Base-by-base conservation (phyloP, 1,140 invertebrate genomes). In the Laupala kohalensis region DNA sequence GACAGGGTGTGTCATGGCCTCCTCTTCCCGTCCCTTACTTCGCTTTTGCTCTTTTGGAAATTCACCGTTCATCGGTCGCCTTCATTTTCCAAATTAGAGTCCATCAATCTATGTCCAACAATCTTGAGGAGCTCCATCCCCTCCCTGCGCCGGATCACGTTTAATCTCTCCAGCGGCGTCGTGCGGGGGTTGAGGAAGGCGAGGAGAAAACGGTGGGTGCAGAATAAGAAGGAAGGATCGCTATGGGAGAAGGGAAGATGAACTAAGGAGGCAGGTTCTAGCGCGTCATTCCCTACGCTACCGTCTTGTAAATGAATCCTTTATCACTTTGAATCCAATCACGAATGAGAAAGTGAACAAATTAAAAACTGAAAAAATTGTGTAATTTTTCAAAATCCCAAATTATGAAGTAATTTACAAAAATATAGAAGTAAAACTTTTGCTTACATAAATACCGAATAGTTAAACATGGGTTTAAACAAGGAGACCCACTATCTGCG, bases 101-200 rank as follows among this genome's bases (percentile, higher is more conserved):
- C 71, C 71, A 72, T 72, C 71, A 72, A 72, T 72, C 71, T 72
- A 72, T 29, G 71, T 72, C 71, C 71, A 65, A 25, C 70, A 30
- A 68, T 68, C 67, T 23, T 68, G 29, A 68, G 27, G 29, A 24
- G 28, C 27, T n/a, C 27, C 69, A 5, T 24, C 5, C 24, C 30
- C 29, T 12, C 69, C 28, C 4, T 29, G 15, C 53, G 12, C 1
- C 37, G n/a, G 6, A 15, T 23, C 25, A 15, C 69, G 6, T 24
- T 29, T 4, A n/a, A 26, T 68, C 28, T 15, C 12, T 26, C 28
- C 5, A n/a, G n/a, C 19, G 26, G 26, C 28, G 28, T 23, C 27
- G 27, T 6, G 29, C 23, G 15, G 12, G 3, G 19, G n/a, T 0
- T 5, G 24, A 29, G 26, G 24, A 12, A n/a, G 2, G 4, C 27